Conservation (phyloP, 2,797 vertebrate species). For the Xenentodon cancila region DNA sequence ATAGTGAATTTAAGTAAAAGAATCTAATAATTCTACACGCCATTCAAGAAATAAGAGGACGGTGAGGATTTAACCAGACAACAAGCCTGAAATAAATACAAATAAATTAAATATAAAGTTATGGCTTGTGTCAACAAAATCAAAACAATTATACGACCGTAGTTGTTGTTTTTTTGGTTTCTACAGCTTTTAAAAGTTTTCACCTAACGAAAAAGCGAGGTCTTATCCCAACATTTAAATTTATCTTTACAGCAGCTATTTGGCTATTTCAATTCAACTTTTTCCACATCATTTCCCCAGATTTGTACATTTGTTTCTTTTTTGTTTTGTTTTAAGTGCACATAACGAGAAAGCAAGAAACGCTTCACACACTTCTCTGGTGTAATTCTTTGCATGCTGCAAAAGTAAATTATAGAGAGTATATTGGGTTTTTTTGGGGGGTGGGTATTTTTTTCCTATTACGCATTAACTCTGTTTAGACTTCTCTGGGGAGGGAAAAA, state of each 20-base stretch:
- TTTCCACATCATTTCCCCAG: constrained; percentile 2
- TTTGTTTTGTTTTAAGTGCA: too few relatives aligned
- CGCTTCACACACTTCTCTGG: neutral
- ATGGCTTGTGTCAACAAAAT: constrained; percentile 10
- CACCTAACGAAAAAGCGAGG: neutral
- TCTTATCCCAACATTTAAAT: constrained; percentile 16
- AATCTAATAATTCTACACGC: too few relatives aligned
- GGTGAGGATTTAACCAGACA: neutral
- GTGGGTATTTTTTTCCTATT: neutral
- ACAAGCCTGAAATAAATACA: constrained; percentile 8
- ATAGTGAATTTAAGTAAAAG: too few relatives aligned
- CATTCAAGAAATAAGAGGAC: neutral
- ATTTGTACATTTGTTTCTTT: neutral
- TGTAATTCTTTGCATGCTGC: constrained; percentile 7
- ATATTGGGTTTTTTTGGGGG: neutral
- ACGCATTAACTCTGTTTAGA: constrained; percentile 5
- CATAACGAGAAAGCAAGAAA: constrained; percentile 14
- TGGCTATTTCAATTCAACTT: neutral
- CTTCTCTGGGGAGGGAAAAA: neutral
- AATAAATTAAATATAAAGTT: neutral
- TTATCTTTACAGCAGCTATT: neutral
- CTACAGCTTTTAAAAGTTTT: neutral
- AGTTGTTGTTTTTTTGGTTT: neutral
- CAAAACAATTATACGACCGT: constrained; percentile 14
- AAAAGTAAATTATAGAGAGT: neutral